Conservation (phyloP, 2,797 vertebrate species). For the Eulemur rubriventer region DNA sequence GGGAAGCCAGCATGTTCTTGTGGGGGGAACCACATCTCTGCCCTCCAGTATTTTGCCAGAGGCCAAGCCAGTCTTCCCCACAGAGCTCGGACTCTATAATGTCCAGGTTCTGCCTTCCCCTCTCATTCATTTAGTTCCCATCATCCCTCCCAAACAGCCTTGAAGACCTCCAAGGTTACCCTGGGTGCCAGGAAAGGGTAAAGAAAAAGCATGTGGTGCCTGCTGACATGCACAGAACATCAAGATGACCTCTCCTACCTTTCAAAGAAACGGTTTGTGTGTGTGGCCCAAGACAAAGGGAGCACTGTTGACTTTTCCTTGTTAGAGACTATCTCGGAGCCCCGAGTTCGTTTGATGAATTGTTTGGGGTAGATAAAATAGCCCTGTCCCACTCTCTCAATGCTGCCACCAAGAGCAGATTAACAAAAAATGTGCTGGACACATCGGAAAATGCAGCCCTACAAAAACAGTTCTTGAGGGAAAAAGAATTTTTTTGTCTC, state of each 20-base stretch:
- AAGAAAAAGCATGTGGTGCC: constrained; percentile 56
- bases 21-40: not conserved
- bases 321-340: constrained; percentile 51
- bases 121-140: not conserved
- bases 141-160: not conserved
- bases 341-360: constrained; percentile 65
- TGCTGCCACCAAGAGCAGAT: constrained; percentile 78
- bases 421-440: constrained; percentile 82
- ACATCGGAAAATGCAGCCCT: constrained; percentile 81
- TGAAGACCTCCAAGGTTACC: not conserved
- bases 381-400: constrained; percentile 76
- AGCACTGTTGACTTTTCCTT: constrained; percentile 75
- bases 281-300: constrained; percentile 72
- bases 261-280: constrained; percentile 77
- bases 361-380: constrained; percentile 82
- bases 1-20: not conserved
- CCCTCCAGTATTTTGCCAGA: not conserved
- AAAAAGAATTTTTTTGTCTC: constrained; percentile 70
- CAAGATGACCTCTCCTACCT: constrained; percentile 78
- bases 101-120: not conserved
- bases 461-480: constrained; percentile 81
- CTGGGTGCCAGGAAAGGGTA: not conserved
- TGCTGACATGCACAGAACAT: constrained; percentile 71
- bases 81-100: not conserved
- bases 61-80: not conserved